Evolutionary conservation across 2,113 vertebrate genomes (phyloP).

Genomic region (Romanogobio albipinnatus): DNA sequence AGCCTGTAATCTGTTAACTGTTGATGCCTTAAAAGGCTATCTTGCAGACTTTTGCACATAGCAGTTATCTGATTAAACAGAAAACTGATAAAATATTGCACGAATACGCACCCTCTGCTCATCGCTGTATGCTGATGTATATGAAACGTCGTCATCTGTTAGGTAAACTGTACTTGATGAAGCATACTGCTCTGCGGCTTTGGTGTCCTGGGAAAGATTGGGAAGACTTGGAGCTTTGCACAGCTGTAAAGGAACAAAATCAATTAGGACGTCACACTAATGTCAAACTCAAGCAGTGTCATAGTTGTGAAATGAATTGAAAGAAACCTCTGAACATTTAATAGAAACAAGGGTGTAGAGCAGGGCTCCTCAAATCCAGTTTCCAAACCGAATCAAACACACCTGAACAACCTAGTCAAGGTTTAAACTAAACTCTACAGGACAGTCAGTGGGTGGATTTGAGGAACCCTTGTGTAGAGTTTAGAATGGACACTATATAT

Average conservation of each 20-base stretch:
- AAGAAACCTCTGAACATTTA: not conserved
- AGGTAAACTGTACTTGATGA: not conserved
- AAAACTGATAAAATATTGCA: not conserved
- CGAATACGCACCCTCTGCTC: constrained; percentile 61
- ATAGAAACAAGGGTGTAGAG: too few species aligned
- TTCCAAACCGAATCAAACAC: too few species aligned
- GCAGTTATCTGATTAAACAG: constrained; percentile 2
- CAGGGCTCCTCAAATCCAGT: too few species aligned
- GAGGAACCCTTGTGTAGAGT: too few species aligned
- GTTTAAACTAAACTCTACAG: too few species aligned
- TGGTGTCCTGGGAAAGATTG: constrained; percentile 69
- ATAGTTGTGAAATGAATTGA: not conserved
- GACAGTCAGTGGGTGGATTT: too few species aligned
- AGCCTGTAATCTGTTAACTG: not conserved
- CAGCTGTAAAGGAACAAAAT: constrained; percentile 69
- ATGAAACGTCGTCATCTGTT: constrained; percentile 67
- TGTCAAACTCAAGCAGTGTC: not conserved
- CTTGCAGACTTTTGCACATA: not conserved
- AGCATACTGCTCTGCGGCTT: constrained; percentile 65
- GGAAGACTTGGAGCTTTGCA: constrained; percentile 76
- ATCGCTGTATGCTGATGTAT: constrained; percentile 60
- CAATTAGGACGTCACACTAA: too few species aligned
- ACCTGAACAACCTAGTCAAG: too few species aligned
- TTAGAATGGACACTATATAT: too few species aligned
- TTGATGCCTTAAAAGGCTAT: not conserved